A percentile compares a stretch with the other conserved stretches of the same genome.
Evolutionary conservation across 2,797 vertebrate genomes (phyloP).

Genomic region (Buphagus erythrorhynchus): DNA sequence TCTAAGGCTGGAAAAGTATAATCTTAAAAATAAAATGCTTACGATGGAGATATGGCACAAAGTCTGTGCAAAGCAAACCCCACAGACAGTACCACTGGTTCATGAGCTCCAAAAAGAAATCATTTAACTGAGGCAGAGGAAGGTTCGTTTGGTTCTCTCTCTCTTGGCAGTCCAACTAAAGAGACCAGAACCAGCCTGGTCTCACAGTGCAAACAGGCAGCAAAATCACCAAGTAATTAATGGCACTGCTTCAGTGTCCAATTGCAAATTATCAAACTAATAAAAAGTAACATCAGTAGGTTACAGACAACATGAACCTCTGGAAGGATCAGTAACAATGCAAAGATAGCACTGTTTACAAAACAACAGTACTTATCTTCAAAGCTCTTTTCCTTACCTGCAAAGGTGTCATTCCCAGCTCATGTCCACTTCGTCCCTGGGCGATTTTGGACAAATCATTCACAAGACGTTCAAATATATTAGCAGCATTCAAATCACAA

Average conservation of each 20-base stretch:
- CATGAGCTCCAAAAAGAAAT: neutral
- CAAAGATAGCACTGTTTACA: neutral
- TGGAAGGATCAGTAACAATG: fast-evolving
- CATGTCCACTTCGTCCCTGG: slow-evolving; percentile 94
- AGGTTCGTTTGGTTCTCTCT: neutral
- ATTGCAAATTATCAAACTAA: neutral
- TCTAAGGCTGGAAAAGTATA: neutral
- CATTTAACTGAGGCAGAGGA: neutral
- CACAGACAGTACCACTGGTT: neutral
- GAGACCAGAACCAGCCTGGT: neutral
- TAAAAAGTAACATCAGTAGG: neutral
- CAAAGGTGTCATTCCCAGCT: slow-evolving; percentile 91
- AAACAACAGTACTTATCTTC: neutral
- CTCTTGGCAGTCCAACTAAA: neutral
- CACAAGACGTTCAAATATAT: slow-evolving; percentile 97
- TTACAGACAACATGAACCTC: neutral
- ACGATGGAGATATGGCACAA: neutral
- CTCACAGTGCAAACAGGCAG: neutral
- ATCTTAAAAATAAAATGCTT: neutral
- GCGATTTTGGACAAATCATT: slow-evolving; percentile 98
- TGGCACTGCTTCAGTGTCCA: neutral
- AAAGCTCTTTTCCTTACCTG: slow-evolving; percentile 75
- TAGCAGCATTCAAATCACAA: slow-evolving; percentile 96
- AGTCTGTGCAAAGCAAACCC: neutral
- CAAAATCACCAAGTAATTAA: neutral